These are phyloP conservation scores for Chrysolina oricalcia DNA, from an alignment of 2,888 invertebrate species.

Conservation along the genomic window DNA sequence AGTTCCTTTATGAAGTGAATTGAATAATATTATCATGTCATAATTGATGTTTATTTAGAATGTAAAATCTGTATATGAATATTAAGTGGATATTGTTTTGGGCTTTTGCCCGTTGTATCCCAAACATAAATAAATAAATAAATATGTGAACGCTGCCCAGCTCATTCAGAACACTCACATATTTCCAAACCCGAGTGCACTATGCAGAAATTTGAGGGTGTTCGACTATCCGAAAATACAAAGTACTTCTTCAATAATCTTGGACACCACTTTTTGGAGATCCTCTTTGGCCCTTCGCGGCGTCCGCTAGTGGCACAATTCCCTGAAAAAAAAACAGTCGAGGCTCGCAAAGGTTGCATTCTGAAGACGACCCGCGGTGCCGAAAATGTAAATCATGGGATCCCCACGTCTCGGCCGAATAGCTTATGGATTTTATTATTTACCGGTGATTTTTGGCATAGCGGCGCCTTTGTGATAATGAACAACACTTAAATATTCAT, in stretches of 20 bases:
- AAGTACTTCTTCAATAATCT: too few relatives aligned
- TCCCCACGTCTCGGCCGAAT: constrained; percentile 61
- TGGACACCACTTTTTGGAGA: not conserved
- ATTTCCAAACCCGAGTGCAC: too few relatives aligned
- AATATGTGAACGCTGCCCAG: too few relatives aligned
- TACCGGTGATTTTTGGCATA: constrained; percentile 62
- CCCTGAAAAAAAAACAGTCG: constrained; percentile 51
- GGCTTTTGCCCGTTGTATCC: too few relatives aligned
- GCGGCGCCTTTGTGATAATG: constrained; percentile 63
- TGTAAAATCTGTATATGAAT: too few relatives aligned
- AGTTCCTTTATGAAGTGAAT: too few relatives aligned
- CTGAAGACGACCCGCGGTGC: constrained; percentile 64
- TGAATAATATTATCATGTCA: too few relatives aligned
- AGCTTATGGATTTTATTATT: constrained; percentile 61
- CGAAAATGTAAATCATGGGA: constrained; percentile 66
- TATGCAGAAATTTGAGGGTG: not conserved
- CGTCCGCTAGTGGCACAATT: constrained; percentile 12
- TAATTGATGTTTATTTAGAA: not conserved
- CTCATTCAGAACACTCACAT: too few relatives aligned
- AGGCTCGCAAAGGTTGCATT: constrained; percentile 62
- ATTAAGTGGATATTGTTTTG: too few relatives aligned
- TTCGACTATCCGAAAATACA: not conserved
- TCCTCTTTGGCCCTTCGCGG: constrained; percentile 1
- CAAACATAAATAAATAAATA: too few relatives aligned
- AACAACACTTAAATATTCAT: constrained; percentile 64